Evolutionary conservation across 1,140 invertebrate genomes (phyloP), one percentile per base, ranked within the genome.

Genomic region (Neodiprion fabricii): DNA sequence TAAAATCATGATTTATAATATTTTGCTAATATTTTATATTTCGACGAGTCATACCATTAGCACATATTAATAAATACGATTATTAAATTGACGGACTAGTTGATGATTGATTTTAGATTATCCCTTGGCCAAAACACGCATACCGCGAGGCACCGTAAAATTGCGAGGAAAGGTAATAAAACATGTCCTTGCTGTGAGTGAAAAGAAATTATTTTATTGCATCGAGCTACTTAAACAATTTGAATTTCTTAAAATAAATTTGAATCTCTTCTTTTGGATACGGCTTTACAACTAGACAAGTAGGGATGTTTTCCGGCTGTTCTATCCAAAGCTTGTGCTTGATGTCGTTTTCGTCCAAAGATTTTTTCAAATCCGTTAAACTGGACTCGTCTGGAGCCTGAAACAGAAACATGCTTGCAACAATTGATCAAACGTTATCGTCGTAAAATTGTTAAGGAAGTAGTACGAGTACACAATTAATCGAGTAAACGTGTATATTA

Each of bases 301-400:
- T 99, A 66, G 96, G 92, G 83, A 97, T 95, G 88, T 98, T 96
- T 90, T 99, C 98, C 12, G 98, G 98, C 83, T 99, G 96, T 90
- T 99, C 98, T 76, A 97, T 95, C 98, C 98, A 99, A 21, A 99
- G 82, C 87, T 98, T 98, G 85, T 99, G 95, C 77, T 92, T 91
- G 71, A 99, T 93, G 47, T 91, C 90, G 77, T 93, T 92, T 79
- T 93, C 90, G 67, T 89, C 89, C 69, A 99, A 87, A 83, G 90
- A 93, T 75, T 91, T 89, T 76, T 91, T 89, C 3, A 98, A 84
- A 79, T 91, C 90, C 49, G 88, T 88, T 70, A 99, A 86, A 76
- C 91, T 89, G 65, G 91, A 89, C 89, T 97, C 95, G 91, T 96
- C 92, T 61, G 92, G 91, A 72, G 93, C 93, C 95, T 94, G 72